Evolutionary conservation across 2,113 vertebrate genomes (phyloP), one percentile per base, ranked within the genome.

Genomic region (Phodopus roborovskii): DNA sequence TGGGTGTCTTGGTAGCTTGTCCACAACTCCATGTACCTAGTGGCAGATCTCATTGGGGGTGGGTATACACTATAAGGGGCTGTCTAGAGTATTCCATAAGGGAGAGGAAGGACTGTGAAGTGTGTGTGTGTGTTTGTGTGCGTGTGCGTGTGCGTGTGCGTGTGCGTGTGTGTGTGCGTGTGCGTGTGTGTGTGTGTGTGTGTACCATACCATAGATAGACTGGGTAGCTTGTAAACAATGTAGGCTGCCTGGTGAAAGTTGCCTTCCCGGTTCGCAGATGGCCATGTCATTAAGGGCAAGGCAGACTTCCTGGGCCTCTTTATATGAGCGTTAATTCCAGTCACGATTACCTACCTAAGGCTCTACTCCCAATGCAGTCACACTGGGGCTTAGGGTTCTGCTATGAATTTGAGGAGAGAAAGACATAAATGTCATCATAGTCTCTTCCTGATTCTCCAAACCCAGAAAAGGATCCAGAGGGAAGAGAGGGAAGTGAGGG

Each of bases 1-100:
- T 26, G 58, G 45, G 19, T 17, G 0, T 19, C n/a, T 53, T 92
- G 83, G 56, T 7, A 33, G 39, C 26, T 24, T 81, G 39, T 24
- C 70, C n/a, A 68, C 50, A n/a, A 9, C 2, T 5, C 15, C 24
- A 10, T 88, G 24, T 88, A 16, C 58, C 26, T 30, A 60, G 22
- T 28, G 71, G 58, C 45, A 75, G n/a, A 87, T 81, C 33, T 75
- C 64, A 5, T 62, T 22, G 36, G 42, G 50, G 24, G 28, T 24
- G 53, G 4, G 17, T 24, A 26, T 12, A 11, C 0, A 0, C 73
- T 39, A n/a, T n/a, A 77, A n/a, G 39, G 33, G 28, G 3, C 9
- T 88, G 62, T 6, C 56, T 91, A 16, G 20, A 84, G 24, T 79
- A 19, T 30, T 26, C 62, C 10, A 24, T 48, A 16, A 83, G 2